phyloP scores from a whole-genome alignment of 2,797 vertebrate genomes.

The Chaetophractus vellerosus region DNA sequence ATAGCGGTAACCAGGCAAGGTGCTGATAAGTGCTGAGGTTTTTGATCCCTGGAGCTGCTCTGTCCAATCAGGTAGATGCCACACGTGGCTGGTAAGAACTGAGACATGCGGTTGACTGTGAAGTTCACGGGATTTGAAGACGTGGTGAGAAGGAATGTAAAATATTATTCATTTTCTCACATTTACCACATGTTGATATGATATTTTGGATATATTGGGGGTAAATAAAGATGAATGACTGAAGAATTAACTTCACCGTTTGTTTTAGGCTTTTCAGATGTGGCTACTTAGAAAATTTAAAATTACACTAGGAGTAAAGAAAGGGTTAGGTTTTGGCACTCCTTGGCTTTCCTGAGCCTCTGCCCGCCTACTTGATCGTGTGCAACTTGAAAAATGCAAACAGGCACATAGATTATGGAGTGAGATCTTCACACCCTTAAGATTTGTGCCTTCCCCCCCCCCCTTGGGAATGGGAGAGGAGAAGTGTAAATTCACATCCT shows the following conservation, averaged over 20 bases:
- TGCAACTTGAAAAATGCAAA: slow-evolving; percentile 54
- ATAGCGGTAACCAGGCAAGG: not conserved
- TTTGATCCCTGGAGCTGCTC: not conserved
- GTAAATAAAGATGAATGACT: not conserved
- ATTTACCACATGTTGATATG: not conserved
- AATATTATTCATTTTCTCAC: not conserved
- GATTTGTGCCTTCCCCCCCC: not conserved
- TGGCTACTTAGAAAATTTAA: not conserved
- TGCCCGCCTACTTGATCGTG: slow-evolving; percentile 61
- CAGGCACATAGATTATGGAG: slow-evolving; percentile 51
- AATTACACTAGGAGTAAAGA: not conserved
- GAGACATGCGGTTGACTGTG: not conserved
- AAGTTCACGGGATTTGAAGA: not conserved
- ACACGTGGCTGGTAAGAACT: not conserved
- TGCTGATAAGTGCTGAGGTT: not conserved
- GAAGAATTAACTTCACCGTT: not conserved
- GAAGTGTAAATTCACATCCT: slow-evolving; percentile 45
- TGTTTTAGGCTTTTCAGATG: slow-evolving; percentile 1
- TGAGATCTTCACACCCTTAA: slow-evolving; percentile 67
- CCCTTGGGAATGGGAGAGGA: slow-evolving; percentile 35
- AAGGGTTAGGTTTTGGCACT: slow-evolving; percentile 6
- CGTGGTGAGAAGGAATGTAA: not conserved
- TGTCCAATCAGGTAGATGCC: not conserved
- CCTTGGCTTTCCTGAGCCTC: not conserved
- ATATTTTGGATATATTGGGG: not conserved